A percentile compares a stretch with the other conserved stretches of the same genome.
These are phyloP conservation scores for Pygoscelis adeliae DNA, from an alignment of 2,113 vertebrate species.

Conservation along the genomic window DNA sequence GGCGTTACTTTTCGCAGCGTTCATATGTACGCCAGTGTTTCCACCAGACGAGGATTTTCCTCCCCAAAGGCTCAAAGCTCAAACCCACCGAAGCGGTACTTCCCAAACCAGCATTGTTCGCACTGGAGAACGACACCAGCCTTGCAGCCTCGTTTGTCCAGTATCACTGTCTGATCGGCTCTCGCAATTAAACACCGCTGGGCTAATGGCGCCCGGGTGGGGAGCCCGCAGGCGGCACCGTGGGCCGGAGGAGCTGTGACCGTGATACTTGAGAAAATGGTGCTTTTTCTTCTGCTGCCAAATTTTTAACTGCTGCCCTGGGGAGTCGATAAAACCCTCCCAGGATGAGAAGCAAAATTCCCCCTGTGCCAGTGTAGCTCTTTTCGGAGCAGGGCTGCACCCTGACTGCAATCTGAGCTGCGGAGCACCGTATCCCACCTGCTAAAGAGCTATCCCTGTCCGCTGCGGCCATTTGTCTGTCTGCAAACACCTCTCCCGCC, in stretches of 20 bases:
- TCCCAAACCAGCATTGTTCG: neutral
- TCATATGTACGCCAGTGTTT: rapidly evolving
- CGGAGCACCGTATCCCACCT: rapidly evolving
- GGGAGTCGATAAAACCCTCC: neutral
- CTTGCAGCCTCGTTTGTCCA: neutral
- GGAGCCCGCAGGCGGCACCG: neutral
- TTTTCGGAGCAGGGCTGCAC: neutral
- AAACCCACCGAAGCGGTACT: rapidly evolving
- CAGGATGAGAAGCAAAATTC: neutral
- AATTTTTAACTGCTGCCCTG: neutral
- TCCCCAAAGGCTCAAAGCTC: neutral
- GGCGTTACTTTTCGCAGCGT: rapidly evolving
- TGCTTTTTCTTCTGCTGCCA: neutral
- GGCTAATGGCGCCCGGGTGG: neutral
- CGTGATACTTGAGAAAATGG: rapidly evolving
- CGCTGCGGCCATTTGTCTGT: neutral
- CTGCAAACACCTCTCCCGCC: neutral
- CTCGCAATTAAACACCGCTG: rapidly evolving
- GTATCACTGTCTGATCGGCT: rapidly evolving
- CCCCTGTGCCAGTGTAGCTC: neutral
- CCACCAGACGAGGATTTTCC: rapidly evolving
- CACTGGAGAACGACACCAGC: neutral
- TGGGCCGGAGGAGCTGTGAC: neutral
- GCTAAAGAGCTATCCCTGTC: neutral
- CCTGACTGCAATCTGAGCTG: neutral